phyloP scores from a whole-genome alignment of 2,888 invertebrate genomes.

The Thyatira batis region DNA sequence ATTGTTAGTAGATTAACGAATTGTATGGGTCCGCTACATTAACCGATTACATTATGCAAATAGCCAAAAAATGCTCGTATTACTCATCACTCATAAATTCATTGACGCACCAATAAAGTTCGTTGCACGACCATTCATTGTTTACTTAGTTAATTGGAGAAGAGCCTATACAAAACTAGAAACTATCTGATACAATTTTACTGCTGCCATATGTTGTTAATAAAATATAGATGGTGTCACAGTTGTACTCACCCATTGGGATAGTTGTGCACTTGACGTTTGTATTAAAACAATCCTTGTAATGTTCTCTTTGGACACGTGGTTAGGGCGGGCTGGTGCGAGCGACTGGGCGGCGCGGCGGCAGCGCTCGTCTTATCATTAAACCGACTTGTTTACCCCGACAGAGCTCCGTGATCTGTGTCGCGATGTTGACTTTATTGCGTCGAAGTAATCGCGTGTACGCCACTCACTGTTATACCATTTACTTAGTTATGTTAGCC shows the following conservation, averaged over 20 bases:
- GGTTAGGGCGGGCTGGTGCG: constrained; percentile 70
- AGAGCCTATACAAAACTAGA: not conserved
- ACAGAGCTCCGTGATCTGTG: constrained; percentile 61
- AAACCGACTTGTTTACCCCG: constrained; percentile 68
- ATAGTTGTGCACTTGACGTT: not conserved
- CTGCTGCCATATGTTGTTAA: not conserved
- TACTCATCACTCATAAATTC: constrained; percentile 31
- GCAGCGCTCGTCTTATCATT: constrained; percentile 63
- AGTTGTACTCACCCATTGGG: not conserved
- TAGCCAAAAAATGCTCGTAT: constrained; percentile 29
- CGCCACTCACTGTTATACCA: constrained; percentile 7
- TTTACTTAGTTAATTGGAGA: constrained; percentile 1
- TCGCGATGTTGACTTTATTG: constrained; percentile 53
- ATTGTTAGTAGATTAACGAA: constrained; percentile 1
- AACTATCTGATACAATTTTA: not conserved
- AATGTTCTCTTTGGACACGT: constrained; percentile 39
- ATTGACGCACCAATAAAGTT: constrained; percentile 35
- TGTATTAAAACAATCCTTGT: not conserved
- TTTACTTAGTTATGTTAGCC: constrained; percentile 2
- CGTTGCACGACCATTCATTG: not conserved
- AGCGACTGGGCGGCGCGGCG: constrained; percentile 71
- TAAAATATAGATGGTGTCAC: not conserved
- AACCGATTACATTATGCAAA: constrained; percentile 57
- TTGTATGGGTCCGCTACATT: constrained; percentile 16
- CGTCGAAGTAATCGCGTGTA: constrained; percentile 33